phyloP scores from a whole-genome alignment of 2,888 invertebrate genomes.

The Melanchra persicariae region DNA sequence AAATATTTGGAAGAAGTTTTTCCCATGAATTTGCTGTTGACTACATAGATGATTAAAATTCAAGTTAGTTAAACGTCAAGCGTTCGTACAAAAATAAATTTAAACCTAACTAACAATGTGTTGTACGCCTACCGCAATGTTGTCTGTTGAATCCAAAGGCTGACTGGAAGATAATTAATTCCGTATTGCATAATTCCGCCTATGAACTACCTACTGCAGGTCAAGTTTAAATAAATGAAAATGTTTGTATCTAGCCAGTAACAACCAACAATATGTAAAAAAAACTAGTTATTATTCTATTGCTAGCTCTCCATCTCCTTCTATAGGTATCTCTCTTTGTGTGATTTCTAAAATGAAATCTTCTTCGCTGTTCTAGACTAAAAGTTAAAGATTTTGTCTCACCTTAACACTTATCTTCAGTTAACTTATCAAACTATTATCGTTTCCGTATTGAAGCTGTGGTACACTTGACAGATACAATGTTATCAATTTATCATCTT shows the following conservation, averaged over 20 bases:
- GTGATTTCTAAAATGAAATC: too few species aligned
- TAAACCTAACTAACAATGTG: not conserved
- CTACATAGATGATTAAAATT: not conserved
- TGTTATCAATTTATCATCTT: constrained; percentile 13
- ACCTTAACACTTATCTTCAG: constrained; percentile 22
- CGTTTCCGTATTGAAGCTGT: constrained; percentile 35
- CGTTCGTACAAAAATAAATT: not conserved
- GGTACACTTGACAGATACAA: constrained; percentile 14
- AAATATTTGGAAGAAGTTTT: not conserved
- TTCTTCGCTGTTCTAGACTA: not conserved
- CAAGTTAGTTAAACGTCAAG: not conserved
- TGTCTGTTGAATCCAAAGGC: too few species aligned
- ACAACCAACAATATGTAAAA: not conserved
- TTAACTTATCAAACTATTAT: constrained; percentile 49
- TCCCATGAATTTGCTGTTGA: not conserved
- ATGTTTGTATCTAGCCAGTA: too few species aligned
- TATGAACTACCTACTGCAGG: too few species aligned
- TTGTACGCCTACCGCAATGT: too few species aligned
- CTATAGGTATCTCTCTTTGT: too few species aligned
- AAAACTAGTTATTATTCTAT: too few species aligned
- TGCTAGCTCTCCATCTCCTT: too few species aligned
- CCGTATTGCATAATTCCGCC: too few species aligned
- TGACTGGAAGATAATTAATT: too few species aligned
- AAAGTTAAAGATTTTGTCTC: not conserved
- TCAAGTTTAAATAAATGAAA: too few species aligned